Evolutionary conservation across 2,797 vertebrate species (phyloP), one percentile per base, ranked within the genome.

Genomic region (Trematomus bernacchii): DNA sequence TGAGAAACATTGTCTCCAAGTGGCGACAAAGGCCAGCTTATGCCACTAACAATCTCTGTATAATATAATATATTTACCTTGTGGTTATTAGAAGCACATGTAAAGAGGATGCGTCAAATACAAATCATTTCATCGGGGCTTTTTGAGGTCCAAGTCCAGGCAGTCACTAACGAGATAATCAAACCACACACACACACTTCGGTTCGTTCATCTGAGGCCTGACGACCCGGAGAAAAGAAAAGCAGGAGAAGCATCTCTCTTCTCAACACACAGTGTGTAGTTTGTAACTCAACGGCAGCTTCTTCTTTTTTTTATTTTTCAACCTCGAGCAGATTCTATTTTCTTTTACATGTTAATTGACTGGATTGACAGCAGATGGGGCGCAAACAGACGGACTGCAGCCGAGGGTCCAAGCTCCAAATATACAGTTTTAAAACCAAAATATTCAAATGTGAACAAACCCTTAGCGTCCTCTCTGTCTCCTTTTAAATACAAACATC

Each of bases 1-100:
- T 94, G 96, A 95, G 92, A 95, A 96, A 95, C 95, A 94, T 95
- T 94, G 94, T 95, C 95, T 95, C 97, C 95, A 95, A 96, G 95
- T 96, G 96, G 96, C 96, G 96, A 97, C 96, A 97, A 97, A 97
- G 97, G 96, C 97, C 97, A 96, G 97, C 97, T 97, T 96, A 96
- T 97, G 97, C 96, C 96, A 95, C 96, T 96, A 96, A 96, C 94
- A 95, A 93, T 94, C 94, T 95, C 92, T 95, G 33, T 87, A 90
- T 67, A 83, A 86, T 89, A 86, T 89, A 30, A 30, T 37, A 95
- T 95, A 95, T 95, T 93, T 91, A 27, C 91, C 93, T 93, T 84
- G 95, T 90, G 91, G 93, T 67, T 66, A 77, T 80, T 65, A 72
- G 66, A 66, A 81, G 81, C 80, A 66, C 55, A 47, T 33, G 15